Base-by-base conservation (phyloP, 2,113 vertebrate species). In the Athene cunicularia region DNA sequence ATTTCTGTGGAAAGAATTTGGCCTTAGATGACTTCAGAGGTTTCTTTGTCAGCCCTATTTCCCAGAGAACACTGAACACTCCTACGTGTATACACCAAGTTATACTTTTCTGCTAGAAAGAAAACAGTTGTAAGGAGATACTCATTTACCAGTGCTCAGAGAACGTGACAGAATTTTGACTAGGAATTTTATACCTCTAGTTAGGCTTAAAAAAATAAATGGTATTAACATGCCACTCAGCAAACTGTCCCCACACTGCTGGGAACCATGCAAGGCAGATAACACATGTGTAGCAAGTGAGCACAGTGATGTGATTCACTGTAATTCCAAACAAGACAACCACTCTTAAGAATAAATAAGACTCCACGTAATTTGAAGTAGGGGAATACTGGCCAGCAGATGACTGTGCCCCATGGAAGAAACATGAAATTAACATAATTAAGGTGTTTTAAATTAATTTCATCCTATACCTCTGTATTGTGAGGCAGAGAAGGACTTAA, bases 101-200 rank as follows among this genome's bases (percentile, higher is more conserved):
- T 62, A 66, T 39, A 35, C 77, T 70, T 60, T 88, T 81, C 88
- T 88, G 59, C 80, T 56, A 39, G 52, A 92, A 92, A 66, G 86
- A 96, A 96, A 91, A 96, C 73, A 96, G 60, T 71, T 95, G 86
- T 83, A 97, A 94, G 96, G 66, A 85, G 93, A 93, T 76, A 86
- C 60, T 95, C 89, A 89, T 96, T 96, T 71, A 96, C 85, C 87
- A 90, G 87, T 28, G 66, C 95, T 97, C 91, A 67, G 91, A 96
- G 93, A 96, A 95, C 50, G 55, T 80, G 91, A 84, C 92, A 96
- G 97, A 90, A 97, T 91, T 97, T 80, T 94, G 95, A 80, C 66
- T 45, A 86, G 96, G 93, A 97, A 97, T 97, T 90, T 95, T 96
- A 96, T 97, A 97, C 90, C 95, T 87, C 92, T 93, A 96, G 96